Evolutionary conservation across 30 jellyfish, hydroid and myxozoan species (phyloP), one percentile per base, ranked within the genome.

Genomic region (Phacellophora camtschatica): DNA sequence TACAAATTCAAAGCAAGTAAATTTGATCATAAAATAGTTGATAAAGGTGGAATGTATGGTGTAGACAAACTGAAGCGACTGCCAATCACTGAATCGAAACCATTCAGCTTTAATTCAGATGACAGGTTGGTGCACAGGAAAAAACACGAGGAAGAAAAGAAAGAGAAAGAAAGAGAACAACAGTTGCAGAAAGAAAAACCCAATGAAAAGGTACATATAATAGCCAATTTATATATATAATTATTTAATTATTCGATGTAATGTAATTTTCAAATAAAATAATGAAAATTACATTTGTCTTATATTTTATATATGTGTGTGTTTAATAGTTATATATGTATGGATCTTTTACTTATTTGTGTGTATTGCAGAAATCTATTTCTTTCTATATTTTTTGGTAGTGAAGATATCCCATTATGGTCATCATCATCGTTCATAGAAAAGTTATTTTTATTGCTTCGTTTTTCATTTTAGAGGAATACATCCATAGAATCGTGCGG

Each of bases 1-100:
- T 90, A 74, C 54, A 68, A 90, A 36, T 90, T 90, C 82, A 90
- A 90, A 41, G 97, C 97, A 34, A 67, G 75, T 24, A 96, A 90
- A 41, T 90, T 90, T 59, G 86, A 90, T 46, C 96, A 74, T 36
- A 74, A 49, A 33, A 82, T 90, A 20, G 86, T 83, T 0, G 94
- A 90, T 36, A 39, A 19, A 76, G 61, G 59, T 31, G 97, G 97
- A 3, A 58, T 73, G 81, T 75, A 37, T 28, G 97, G 97, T 1
- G 90, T 90, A 12, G 62, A 67, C 6, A 88, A 57, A 41, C 31
- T 66, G 59, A 77, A 85, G 22, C 94, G 79, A 27, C 61, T 84
- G 19, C 84, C 84, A 10, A 33, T 69, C 30, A 90, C 97, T 0
- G 80, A 74, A 43, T 30, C 83, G 23, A 90, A 90, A 30, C 97